Percentiles rank a stretch among this genome's conserved stretches.
These are phyloP conservation scores for Ommatoiulus sabulosus DNA, from an alignment of 2,888 invertebrate species.

Conservation along the genomic window DNA sequence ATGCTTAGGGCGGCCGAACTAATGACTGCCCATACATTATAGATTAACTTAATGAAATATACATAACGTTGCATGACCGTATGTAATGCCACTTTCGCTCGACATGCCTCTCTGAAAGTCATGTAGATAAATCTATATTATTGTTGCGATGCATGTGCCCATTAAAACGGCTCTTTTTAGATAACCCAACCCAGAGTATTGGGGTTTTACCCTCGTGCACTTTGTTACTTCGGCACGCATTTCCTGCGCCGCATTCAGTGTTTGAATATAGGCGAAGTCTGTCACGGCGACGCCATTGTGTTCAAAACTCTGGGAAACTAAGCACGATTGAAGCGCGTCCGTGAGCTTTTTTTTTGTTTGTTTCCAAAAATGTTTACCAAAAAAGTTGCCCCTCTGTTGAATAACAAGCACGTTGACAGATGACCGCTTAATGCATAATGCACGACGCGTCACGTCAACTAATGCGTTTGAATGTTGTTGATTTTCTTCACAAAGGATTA, in stretches of 20 bases:
- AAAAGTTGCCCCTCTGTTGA: too few species aligned
- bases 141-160: neutral
- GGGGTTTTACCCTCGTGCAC: neutral
- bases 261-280: too few species aligned
- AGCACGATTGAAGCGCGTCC: too few species aligned
- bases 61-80: slow-evolving; percentile 43
- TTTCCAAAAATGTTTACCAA: too few species aligned
- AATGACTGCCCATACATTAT: slow-evolving; percentile 44
- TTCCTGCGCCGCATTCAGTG: neutral
- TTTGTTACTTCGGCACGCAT: slow-evolving; percentile 17
- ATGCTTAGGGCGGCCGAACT: neutral
- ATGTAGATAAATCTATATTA: slow-evolving; percentile 25
- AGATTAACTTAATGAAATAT: slow-evolving; percentile 44
- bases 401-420: too few species aligned
- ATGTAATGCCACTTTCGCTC: slow-evolving; percentile 16
- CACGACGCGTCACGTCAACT: too few species aligned
- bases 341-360: too few species aligned
- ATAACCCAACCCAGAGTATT: neutral
- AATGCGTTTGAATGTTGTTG: too few species aligned
- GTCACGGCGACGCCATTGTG: too few species aligned
- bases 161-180: slow-evolving; percentile 24
- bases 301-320: too few species aligned
- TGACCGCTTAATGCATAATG: too few species aligned
- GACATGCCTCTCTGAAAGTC: neutral
- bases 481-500: too few species aligned